Evolutionary conservation across 2,888 invertebrate species (phyloP), one percentile per base, ranked within the genome.

Genomic region (Cloeon dipterum): DNA sequence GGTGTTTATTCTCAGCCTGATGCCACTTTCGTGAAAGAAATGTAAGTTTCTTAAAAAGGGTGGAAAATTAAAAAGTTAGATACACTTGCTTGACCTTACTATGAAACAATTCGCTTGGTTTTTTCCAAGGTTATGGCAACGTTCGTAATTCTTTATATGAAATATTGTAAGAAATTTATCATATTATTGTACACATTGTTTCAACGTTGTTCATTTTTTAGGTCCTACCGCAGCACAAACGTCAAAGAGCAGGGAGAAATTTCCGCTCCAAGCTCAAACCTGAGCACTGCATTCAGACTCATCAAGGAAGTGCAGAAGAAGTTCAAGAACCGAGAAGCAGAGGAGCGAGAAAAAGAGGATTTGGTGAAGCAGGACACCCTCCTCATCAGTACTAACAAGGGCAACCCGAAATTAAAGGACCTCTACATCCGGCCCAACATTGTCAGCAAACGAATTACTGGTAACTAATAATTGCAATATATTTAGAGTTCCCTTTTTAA

Each of bases 231-330:
- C 49, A 91, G 91, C 60, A 85, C 86, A 49, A 98, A 98, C 58
- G 79, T 83, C 29, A 96, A 96, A 60, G 94, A 94, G 52, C 93
- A 93, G 1, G 96, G 96, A 19, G 91, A 91, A 59, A 66, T 83
- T 42, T 76, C 81, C 3, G 82, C 96, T 0, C 91, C 96, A 0
- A 93, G 93, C 0, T 74, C 86, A 11, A 98, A 98, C 57, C 62
- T 99, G 34, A 93, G 86, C 56, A 94, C 88, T 8, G 94, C 94
- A 20, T 94, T 93, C 61, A 73, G 96, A 45, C 66, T 98, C 38
- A 98, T 99, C 49, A 99, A 99, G 58, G 98, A 99, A 62, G 88
- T 93, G 20, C 98, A 99, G 62, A 93, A 98, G 58, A 88, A 88
- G 51, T 99, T 88, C 58, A 93, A 91, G 59, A 94, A 91, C 1